Conservation (phyloP, 2,888 invertebrate species). For the Omphaloscelis lunosa region DNA sequence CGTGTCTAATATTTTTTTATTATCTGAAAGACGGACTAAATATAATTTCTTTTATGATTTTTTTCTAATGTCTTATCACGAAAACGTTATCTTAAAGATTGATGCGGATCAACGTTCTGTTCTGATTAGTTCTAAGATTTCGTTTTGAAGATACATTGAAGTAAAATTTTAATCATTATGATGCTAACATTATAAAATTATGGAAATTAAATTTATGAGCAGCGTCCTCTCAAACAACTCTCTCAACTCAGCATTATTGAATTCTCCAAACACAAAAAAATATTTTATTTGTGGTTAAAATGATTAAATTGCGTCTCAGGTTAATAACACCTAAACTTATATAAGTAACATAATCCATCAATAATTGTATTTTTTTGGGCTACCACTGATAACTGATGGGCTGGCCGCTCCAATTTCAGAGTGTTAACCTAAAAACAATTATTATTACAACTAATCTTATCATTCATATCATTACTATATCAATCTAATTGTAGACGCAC, state of each 20-base stretch:
- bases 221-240: background rate
- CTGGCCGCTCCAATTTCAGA: conserved; percentile 46
- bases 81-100: background rate
- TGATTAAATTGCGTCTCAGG: background rate
- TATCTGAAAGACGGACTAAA: too few relatives aligned
- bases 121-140: background rate
- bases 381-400: conserved; percentile 49
- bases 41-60: too few relatives aligned
- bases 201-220: background rate
- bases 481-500: conserved; percentile 83
- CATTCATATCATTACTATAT: conserved; percentile 74
- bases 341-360: conserved; percentile 29
- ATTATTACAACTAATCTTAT: conserved; percentile 73
- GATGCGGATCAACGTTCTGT: background rate
- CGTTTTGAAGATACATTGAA: background rate
- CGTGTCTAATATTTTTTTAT: too few relatives aligned
- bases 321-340: conserved; percentile 1
- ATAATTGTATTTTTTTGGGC: conserved; percentile 57
- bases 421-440: conserved; percentile 63
- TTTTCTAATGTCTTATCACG: too few relatives aligned
- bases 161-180: background rate
- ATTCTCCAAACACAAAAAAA: background rate
- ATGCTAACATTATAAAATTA: background rate
- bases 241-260: background rate
- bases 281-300: background rate